Conservation (phyloP, 2,888 invertebrate genomes). For the Steinernema scapterisci region DNA sequence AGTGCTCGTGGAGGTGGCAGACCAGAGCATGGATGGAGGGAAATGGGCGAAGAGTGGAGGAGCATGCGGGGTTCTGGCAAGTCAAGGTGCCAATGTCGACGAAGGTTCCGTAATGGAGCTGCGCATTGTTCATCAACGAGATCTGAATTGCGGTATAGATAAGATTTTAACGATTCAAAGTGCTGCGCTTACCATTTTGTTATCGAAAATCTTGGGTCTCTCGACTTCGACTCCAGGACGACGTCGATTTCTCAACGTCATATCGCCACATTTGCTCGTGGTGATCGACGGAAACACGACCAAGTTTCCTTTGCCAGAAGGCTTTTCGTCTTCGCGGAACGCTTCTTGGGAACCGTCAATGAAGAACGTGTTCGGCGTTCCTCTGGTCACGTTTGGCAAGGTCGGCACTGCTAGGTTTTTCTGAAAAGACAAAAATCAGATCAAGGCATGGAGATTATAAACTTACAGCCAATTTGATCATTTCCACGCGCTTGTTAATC, state of each 20-base stretch:
- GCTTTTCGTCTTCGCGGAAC: neutral
- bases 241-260: slow-evolving; percentile 4
- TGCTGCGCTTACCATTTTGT: neutral
- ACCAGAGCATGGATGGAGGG: neutral
- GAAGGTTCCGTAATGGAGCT: neutral
- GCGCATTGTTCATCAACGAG: neutral
- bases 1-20: slow-evolving; percentile 18
- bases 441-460: too few relatives aligned
- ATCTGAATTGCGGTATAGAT: neutral
- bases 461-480: slow-evolving; percentile 1
- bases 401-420: slow-evolving; percentile 2
- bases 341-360: neutral
- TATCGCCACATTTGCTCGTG: slow-evolving; percentile 15
- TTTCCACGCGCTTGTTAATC: slow-evolving; percentile 12
- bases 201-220: neutral
- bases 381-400: neutral
- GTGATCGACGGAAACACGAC: slow-evolving; percentile 17
- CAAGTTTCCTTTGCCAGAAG: neutral
- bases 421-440: neutral
- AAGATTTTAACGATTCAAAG: neutral
- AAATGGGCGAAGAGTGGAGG: neutral
- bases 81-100: slow-evolving; percentile 16
- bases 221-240: neutral
- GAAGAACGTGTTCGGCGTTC: neutral
- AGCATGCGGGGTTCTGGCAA: neutral